phyloP scores from a whole-genome alignment of 1,140 invertebrate species.

The Grapholita molesta region DNA sequence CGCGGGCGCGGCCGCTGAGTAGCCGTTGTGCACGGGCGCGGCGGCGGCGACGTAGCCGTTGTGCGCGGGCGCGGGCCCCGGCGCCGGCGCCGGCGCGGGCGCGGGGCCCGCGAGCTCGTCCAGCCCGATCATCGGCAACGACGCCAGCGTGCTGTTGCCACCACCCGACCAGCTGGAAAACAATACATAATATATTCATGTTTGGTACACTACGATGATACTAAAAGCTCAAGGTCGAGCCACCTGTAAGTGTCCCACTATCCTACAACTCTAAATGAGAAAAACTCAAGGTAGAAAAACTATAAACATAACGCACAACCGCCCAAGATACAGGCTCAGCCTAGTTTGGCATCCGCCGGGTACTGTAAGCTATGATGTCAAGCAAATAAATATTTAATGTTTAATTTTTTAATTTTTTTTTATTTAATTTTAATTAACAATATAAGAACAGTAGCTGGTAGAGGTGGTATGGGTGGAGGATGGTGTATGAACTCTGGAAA shows the following conservation, averaged over 20 bases:
- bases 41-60: constrained; percentile 25
- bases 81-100: constrained; percentile 28
- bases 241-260: neutral
- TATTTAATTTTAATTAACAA: too few species aligned
- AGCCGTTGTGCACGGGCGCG: constrained; percentile 28
- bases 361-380: too few species aligned
- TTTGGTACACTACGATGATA: neutral
- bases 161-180: constrained; percentile 79
- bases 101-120: constrained; percentile 76
- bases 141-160: constrained; percentile 82
- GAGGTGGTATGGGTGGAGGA: too few species aligned
- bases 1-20: constrained; percentile 17
- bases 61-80: constrained; percentile 17
- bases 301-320: too few species aligned
- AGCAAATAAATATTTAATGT: too few species aligned
- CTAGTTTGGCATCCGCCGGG: too few species aligned
- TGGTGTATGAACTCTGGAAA: too few species aligned
- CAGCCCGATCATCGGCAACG: constrained; percentile 86
- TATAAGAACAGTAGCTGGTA: too few species aligned
- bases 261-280: too few species aligned
- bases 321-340: too few species aligned
- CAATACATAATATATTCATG: constrained; percentile 22
- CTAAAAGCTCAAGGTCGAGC: neutral
- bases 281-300: too few species aligned
- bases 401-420: too few species aligned